Conservation (phyloP, 2,797 vertebrate genomes). For the Sebastes melanostomus region DNA sequence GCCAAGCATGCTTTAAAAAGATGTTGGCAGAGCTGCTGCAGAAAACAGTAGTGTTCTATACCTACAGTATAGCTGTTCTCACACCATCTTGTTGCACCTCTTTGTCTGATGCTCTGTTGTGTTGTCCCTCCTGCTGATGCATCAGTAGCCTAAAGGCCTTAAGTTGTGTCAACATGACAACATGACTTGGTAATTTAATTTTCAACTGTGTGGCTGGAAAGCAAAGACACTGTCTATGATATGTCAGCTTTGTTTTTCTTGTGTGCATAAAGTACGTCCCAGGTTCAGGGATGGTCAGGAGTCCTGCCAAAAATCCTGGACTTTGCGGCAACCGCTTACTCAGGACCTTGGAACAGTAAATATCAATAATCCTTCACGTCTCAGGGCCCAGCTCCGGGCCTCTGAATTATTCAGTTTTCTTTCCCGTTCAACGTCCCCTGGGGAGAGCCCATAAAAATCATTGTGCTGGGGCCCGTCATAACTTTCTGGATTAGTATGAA, state of each 20-base stretch:
- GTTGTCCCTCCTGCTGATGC: background rate
- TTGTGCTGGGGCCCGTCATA: background rate
- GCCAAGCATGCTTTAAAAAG: background rate
- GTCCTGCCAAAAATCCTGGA: conserved; percentile 1
- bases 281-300: conserved; percentile 3
- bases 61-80: background rate
- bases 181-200: conserved; percentile 4
- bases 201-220: conserved; percentile 4
- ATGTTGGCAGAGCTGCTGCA: background rate
- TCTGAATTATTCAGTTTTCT: conserved; percentile 40
- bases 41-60: background rate
- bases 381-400: background rate
- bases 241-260: background rate
- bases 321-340: conserved; percentile 13
- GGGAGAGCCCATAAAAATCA: conserved; percentile 25
- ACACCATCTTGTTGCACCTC: background rate
- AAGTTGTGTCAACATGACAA: background rate
- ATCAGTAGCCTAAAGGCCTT: background rate
- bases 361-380: conserved; percentile 24
- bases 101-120: background rate
- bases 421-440: background rate
- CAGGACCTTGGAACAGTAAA: conserved; percentile 4
- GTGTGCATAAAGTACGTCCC: background rate
- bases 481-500: conserved; percentile 31
- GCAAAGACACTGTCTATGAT: background rate